Evolutionary conservation across 2,797 vertebrate genomes (phyloP).

Genomic region (Spondyliosoma cantharus): DNA sequence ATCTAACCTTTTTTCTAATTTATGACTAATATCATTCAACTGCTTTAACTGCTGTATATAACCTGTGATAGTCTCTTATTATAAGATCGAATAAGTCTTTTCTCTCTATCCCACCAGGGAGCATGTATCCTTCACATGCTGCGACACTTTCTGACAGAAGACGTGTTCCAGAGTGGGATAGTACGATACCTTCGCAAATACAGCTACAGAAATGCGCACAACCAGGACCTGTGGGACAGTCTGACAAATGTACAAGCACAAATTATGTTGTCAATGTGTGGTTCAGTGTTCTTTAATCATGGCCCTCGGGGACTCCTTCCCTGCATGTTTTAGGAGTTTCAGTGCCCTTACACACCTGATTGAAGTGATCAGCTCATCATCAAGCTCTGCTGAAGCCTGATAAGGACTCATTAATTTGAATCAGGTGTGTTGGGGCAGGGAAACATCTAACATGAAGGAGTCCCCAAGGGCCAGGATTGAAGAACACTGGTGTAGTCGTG

Average conservation of each 20-base stretch:
- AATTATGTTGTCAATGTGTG: background rate
- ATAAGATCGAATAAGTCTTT: background rate
- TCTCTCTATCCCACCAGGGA: slow-evolving; percentile 75
- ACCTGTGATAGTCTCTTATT: background rate
- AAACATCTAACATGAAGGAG: no score
- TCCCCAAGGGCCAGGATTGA: no score
- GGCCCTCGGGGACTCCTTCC: no score
- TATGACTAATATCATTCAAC: background rate
- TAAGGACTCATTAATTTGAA: no score
- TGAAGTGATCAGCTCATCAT: no score
- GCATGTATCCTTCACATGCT: slow-evolving; percentile 89
- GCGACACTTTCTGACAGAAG: slow-evolving; percentile 84
- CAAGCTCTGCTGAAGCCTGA: no score
- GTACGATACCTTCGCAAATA: slow-evolving; percentile 86
- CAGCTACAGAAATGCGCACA: slow-evolving; percentile 84
- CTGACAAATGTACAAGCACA: slow-evolving; percentile 78
- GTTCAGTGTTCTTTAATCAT: no score
- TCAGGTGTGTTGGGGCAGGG: no score
- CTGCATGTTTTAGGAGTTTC: no score
- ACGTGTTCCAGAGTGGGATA: slow-evolving; percentile 86
- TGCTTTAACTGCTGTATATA: background rate
- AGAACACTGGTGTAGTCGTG: background rate
- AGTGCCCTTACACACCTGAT: no score
- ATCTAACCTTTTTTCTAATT: background rate
- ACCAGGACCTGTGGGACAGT: slow-evolving; percentile 87